These are phyloP conservation scores for Stegostoma tigrinum DNA, from an alignment of 2,113 vertebrate species.

Conservation along the genomic window DNA sequence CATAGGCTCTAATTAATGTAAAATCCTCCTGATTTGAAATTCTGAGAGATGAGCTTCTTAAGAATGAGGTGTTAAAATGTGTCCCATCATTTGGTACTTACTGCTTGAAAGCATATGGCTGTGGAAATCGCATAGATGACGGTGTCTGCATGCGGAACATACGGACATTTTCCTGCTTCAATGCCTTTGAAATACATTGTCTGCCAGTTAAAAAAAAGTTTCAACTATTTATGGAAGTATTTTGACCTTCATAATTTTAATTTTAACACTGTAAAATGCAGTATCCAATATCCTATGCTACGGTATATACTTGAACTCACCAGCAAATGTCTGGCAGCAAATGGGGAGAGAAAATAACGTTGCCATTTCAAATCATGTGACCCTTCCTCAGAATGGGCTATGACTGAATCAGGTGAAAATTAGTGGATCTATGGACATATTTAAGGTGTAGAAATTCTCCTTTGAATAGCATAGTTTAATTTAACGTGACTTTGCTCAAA, in stretches of 20 bases:
- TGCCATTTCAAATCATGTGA: too few relatives aligned
- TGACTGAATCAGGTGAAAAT: background rate
- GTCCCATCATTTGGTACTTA: constrained; percentile 56
- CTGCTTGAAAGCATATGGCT: constrained; percentile 95
- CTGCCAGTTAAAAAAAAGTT: constrained; percentile 49
- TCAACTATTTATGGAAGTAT: background rate
- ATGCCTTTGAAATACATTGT: constrained; percentile 97
- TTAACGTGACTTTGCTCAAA: background rate
- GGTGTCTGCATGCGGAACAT: constrained; percentile 90
- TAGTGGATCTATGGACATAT: background rate
- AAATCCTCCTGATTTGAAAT: background rate
- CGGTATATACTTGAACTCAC: background rate
- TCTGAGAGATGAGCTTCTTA: background rate
- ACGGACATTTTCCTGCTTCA: constrained; percentile 85
- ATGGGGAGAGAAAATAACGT: too few relatives aligned
- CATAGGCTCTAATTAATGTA: background rate
- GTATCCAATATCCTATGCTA: background rate
- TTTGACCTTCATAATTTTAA: background rate
- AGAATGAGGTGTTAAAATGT: background rate
- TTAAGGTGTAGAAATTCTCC: background rate
- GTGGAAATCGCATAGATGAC: constrained; percentile 90
- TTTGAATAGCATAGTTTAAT: background rate
- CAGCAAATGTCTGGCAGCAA: background rate
- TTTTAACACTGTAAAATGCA: background rate
- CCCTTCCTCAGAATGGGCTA: background rate